Percentiles rank a stretch among this genome's conserved stretches.
phyloP scores from a whole-genome alignment of 2,888 invertebrate species.

The Troilus luridus region DNA sequence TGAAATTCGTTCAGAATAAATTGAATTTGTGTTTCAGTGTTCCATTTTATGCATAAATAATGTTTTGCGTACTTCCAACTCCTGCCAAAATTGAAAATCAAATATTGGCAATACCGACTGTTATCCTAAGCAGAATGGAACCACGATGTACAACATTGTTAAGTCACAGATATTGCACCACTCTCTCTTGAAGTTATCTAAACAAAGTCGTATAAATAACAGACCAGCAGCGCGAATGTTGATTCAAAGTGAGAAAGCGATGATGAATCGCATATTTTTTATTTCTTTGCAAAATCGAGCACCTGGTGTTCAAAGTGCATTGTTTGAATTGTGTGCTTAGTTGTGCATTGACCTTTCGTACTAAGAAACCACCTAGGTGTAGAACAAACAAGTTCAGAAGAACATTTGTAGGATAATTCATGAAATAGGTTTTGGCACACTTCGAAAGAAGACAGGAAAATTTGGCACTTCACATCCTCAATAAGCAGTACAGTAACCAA shows the following conservation, averaged over 20 bases:
- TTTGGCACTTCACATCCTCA: too few relatives aligned
- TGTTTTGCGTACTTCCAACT: background rate
- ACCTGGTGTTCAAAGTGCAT: background rate
- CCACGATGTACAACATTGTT: background rate
- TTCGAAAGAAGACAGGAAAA: too few relatives aligned
- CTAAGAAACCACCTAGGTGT: background rate
- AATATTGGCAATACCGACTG: background rate
- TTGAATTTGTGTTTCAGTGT: too few relatives aligned
- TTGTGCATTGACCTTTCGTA: background rate
- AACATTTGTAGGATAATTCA: background rate
- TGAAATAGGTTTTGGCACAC: too few relatives aligned
- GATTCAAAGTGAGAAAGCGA: background rate
- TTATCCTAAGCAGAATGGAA: background rate
- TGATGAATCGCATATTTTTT: background rate
- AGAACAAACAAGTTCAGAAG: background rate
- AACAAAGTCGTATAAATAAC: background rate
- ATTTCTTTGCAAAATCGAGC: background rate
- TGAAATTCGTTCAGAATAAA: too few relatives aligned
- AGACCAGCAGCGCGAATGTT: background rate
- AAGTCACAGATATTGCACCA: background rate
- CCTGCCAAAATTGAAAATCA: background rate
- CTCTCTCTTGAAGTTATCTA: background rate
- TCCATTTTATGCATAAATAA: too few relatives aligned
- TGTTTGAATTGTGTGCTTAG: background rate
- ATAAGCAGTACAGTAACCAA: too few relatives aligned